A percentile compares a stretch with the other conserved stretches of the same genome.
Conservation (phyloP, 1,140 invertebrate species). For the Panagrolaimus sp. region DNA sequence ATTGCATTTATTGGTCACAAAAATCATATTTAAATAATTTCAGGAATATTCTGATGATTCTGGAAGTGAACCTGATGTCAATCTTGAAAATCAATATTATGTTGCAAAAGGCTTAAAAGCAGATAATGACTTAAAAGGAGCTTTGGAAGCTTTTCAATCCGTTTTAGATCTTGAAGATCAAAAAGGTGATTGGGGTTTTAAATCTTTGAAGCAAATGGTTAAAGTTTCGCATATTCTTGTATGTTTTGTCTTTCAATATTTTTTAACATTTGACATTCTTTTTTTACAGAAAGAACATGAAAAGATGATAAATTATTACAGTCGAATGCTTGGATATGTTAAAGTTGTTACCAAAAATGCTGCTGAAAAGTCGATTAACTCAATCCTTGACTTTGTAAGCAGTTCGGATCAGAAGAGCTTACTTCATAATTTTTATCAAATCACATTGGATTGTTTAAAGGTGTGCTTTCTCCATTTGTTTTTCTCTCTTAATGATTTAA, state of each 20-base stretch:
- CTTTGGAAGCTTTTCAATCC: constrained; percentile 89
- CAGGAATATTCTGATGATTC: constrained; percentile 65
- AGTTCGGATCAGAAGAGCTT: constrained; percentile 84
- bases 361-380: constrained; percentile 99
- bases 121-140: constrained; percentile 74
- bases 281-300: constrained; percentile 76
- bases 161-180: constrained; percentile 75
- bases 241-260: constrained; percentile 50
- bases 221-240: constrained; percentile 99
- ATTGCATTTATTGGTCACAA: background rate
- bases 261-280: constrained; percentile 37
- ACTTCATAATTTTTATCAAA: constrained; percentile 99
- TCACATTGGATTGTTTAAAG: constrained; percentile 90
- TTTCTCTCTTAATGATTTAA: no score
- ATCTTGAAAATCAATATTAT: constrained; percentile 99
- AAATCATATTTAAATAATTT: constrained; percentile 36
- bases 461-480: constrained; percentile 33
- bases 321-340: constrained; percentile 90
- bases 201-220: constrained; percentile 99
- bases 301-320: constrained; percentile 91
- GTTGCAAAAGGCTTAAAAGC: constrained; percentile 97
- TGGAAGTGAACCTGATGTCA: constrained; percentile 85
- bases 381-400: constrained; percentile 97
- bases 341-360: constrained; percentile 98
- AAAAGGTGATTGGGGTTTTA: constrained; percentile 99